These are phyloP conservation scores for Aegypius monachus DNA, from an alignment of 2,113 vertebrate genomes.

Conservation along the genomic window DNA sequence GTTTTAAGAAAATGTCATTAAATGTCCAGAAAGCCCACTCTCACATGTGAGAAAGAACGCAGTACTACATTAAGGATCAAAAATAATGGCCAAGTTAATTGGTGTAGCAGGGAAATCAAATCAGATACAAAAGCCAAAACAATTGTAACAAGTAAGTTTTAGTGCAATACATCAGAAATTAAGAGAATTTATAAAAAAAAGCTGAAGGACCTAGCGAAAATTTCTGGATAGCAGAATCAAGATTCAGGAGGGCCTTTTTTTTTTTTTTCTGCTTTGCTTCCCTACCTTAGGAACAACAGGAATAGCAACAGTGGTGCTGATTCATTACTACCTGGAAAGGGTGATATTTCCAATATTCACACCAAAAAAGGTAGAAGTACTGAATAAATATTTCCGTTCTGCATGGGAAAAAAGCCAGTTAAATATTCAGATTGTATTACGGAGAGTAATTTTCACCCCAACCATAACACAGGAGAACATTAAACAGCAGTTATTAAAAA, in stretches of 20 bases:
- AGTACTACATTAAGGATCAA: neutral
- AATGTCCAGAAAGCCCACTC: neutral
- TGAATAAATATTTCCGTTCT: neutral
- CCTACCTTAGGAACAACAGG: neutral
- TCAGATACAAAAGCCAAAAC: neutral
- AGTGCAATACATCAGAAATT: neutral
- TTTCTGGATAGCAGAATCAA: neutral
- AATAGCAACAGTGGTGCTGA: neutral
- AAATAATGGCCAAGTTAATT: neutral
- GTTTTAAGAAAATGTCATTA: neutral
- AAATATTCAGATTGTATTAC: neutral
- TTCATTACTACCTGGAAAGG: neutral
- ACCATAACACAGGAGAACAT: neutral
- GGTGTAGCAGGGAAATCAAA: neutral
- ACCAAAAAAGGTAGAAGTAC: neutral
- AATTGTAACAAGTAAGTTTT: neutral
- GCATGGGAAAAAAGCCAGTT: neutral
- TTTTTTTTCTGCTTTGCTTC: neutral
- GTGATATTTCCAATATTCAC: neutral
- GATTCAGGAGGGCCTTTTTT: neutral
- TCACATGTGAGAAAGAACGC: neutral
- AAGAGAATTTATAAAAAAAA: neutral
- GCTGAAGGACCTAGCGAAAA: neutral
- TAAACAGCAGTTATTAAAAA: neutral
- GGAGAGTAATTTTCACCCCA: neutral